Evolutionary conservation across 2,888 invertebrate genomes (phyloP).

Genomic region (Gryllus longicercus): DNA sequence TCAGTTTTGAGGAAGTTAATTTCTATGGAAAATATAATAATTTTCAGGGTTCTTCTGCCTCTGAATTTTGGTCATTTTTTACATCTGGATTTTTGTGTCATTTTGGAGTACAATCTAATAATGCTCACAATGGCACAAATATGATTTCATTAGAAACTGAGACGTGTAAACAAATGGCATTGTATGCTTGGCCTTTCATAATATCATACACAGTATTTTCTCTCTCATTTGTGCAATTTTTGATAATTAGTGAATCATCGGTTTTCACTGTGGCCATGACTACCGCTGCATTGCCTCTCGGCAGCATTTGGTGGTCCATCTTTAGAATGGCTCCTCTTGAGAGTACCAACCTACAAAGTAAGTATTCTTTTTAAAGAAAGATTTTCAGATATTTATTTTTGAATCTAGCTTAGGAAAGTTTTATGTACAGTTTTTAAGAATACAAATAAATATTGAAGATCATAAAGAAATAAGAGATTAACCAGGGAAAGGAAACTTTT

Average conservation of each 20-base stretch:
- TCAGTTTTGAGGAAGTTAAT: not conserved
- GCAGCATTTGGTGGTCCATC: conserved; percentile 58
- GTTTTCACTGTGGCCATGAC: conserved; percentile 56
- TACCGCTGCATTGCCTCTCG: conserved; percentile 54
- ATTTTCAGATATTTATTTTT: not conserved
- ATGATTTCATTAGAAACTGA: not conserved
- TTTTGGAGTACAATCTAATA: conserved; percentile 38
- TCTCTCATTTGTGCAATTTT: conserved; percentile 51
- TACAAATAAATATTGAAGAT: too few species aligned
- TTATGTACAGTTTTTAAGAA: too few species aligned
- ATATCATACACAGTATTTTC: conserved; percentile 51
- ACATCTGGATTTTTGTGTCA: conserved; percentile 45
- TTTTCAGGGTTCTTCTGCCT: conserved; percentile 42
- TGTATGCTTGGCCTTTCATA: conserved; percentile 53
- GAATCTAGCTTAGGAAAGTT: not conserved
- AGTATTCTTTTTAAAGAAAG: not conserved
- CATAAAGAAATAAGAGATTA: too few species aligned
- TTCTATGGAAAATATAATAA: not conserved
- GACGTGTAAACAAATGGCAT: conserved; percentile 38
- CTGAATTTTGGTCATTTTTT: conserved; percentile 43
- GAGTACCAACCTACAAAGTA: not conserved
- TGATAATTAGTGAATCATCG: conserved; percentile 55
- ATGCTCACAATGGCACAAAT: not conserved
- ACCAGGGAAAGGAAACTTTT: too few species aligned
- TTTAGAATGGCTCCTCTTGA: conserved; percentile 47